Evolutionary conservation across 1,140 invertebrate genomes (phyloP).

Genomic region (Macrocentrus cingulum): DNA sequence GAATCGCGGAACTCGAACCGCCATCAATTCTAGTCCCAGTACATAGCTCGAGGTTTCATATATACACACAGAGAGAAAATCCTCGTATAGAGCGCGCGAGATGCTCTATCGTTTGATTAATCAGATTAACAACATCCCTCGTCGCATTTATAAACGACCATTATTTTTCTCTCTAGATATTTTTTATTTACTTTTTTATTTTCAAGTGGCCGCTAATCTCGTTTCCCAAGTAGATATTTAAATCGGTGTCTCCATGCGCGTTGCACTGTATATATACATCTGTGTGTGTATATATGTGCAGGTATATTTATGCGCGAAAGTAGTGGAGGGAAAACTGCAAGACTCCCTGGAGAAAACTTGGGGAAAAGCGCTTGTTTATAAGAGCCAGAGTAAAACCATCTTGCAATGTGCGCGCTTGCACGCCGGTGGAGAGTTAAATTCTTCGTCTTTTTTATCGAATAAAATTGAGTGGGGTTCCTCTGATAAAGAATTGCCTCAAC

Average conservation of each 20-base stretch:
- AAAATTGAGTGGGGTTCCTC: conserved; percentile 17
- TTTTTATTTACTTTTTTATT: conserved; percentile 3
- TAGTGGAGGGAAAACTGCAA: neutral
- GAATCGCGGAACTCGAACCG: conserved; percentile 23
- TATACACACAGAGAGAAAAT: neutral
- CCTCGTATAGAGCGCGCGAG: neutral
- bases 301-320: conserved; percentile 1
- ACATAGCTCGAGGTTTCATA: neutral
- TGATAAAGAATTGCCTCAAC: conserved; percentile 7
- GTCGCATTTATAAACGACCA: conserved; percentile 10
- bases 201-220: conserved; percentile 1
- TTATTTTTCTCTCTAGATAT: too few species aligned
- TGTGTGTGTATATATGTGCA: conserved; percentile 5
- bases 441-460: conserved; percentile 19
- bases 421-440: conserved; percentile 12
- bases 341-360: conserved; percentile 21
- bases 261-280: too few species aligned
- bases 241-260: conserved; percentile 30
- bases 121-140: conserved; percentile 16
- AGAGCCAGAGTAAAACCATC: neutral
- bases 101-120: conserved; percentile 1
- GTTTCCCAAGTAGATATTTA: conserved; percentile 32
- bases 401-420: neutral
- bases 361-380: conserved; percentile 21
- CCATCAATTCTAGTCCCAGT: conserved; percentile 17